These are phyloP conservation scores for Apoda limacodes DNA, from an alignment of 2,888 invertebrate genomes.

Conservation along the genomic window DNA sequence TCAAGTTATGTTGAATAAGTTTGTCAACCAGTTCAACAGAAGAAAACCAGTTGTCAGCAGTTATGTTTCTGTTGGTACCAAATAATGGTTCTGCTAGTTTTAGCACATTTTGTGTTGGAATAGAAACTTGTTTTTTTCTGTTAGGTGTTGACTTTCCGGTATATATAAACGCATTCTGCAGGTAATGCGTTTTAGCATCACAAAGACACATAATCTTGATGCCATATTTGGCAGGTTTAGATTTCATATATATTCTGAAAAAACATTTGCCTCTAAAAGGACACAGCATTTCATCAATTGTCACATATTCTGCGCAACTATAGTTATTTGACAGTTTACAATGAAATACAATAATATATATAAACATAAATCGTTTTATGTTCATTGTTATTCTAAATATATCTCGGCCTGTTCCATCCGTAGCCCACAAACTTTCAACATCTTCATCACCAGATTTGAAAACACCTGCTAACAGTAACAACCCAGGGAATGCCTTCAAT, in stretches of 20 bases:
- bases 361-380: constrained; percentile 10
- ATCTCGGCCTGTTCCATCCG: constrained; percentile 1
- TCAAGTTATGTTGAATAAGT: constrained; percentile 6
- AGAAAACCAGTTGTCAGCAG: constrained; percentile 10
- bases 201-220: constrained; percentile 10
- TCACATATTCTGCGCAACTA: constrained; percentile 12
- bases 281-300: too few relatives aligned
- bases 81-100: constrained; percentile 4
- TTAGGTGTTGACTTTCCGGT: constrained; percentile 3
- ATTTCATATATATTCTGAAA: constrained; percentile 10
- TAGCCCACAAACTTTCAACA: constrained; percentile 1
- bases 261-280: constrained; percentile 9
- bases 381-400: constrained; percentile 7
- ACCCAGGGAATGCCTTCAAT: too few relatives aligned
- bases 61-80: constrained; percentile 8
- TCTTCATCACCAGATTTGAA: constrained; percentile 4
- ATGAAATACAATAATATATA: constrained; percentile 9
- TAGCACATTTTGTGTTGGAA: constrained; percentile 5
- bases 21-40: constrained; percentile 7
- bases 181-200: constrained; percentile 13
- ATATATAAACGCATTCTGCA: constrained; percentile 11
- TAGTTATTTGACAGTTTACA: constrained; percentile 9
- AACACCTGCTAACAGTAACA: constrained; percentile 3
- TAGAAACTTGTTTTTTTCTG: background rate
- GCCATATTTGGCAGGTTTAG: constrained; percentile 10